phyloP scores from a whole-genome alignment of 2,888 invertebrate species.

The Lacanobia wlatinum region DNA sequence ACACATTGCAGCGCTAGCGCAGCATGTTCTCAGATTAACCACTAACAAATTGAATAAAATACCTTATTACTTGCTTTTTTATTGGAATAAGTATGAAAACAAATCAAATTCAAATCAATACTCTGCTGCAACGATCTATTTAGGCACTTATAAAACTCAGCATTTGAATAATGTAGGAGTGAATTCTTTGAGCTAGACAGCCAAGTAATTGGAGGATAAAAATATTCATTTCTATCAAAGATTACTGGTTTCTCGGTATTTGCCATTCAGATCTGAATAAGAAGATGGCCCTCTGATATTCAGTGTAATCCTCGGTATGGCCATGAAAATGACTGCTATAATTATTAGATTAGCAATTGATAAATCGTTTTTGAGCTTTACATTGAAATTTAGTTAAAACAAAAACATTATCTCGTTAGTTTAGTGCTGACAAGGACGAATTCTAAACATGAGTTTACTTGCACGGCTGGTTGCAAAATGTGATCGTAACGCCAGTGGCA shows the following conservation, averaged over 20 bases:
- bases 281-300: conserved; percentile 70
- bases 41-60: too few relatives aligned
- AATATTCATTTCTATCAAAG: conserved; percentile 41
- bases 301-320: conserved; percentile 60
- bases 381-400: neutral
- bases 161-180: conserved; percentile 15
- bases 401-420: too few relatives aligned
- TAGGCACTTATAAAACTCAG: neutral
- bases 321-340: conserved; percentile 55
- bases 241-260: conserved; percentile 68
- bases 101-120: neutral
- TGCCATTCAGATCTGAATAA: conserved; percentile 72
- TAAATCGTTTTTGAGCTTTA: neutral
- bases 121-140: neutral
- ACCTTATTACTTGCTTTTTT: neutral
- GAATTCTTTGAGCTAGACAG: conserved; percentile 20
- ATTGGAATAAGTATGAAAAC: neutral
- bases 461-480: neutral
- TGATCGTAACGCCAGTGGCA: neutral
- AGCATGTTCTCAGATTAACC: too few relatives aligned
- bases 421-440: too few relatives aligned
- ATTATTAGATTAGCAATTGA: neutral
- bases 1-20: too few relatives aligned
- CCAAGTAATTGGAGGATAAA: conserved; percentile 31
- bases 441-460: too few relatives aligned